Evolutionary conservation across 2,888 invertebrate genomes (phyloP), one percentile per base, ranked within the genome.

Genomic region (Germaria angustata): DNA sequence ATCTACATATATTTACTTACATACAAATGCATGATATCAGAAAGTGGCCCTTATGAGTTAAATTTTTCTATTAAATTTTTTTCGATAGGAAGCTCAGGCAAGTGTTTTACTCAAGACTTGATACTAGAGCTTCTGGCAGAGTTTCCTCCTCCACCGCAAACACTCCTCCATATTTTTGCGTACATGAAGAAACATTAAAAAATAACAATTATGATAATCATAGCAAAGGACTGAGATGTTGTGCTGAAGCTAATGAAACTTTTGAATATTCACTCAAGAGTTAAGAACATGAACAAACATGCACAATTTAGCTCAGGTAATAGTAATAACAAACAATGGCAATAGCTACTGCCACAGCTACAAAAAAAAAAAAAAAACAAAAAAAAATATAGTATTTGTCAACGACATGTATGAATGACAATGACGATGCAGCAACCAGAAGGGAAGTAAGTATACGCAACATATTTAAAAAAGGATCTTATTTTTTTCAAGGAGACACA

Each of bases 281-380:
- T 84, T 84, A 84, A 83, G 85, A 85, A 85, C 84, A 86, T 85
- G 83, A 84, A 85, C 84, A 84, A 85, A 86, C 88, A 84, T 89
- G 87, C 85, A 88, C 86, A 86, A 87, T 89, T 89, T 88, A 89
- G 87, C 87, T 89, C 89, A 88, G 90, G 87, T 87, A 87, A 87
- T 86, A 87, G 87, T 86, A 72, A 80, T 61, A 80, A 53, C 32
- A 59, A 41, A 49, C 7, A 53, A 36, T 22, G 41, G 20, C 76
- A 83, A 72, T 81, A 72, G 5, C 28, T 3, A 51, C n/a, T 15
- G 17, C n/a, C 9, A 22, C 57, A 34, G 11, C 44, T 36, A 44
- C 22, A 53, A 49, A 36, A 59, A 72, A 55, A 66, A 71, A 66
- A 68, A 84, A 76, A 80, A 80, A 57, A n/a, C n/a, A n/a, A n/a